Base-by-base conservation (phyloP, 2,888 invertebrate genomes). In the Notodonta dromedarius region DNA sequence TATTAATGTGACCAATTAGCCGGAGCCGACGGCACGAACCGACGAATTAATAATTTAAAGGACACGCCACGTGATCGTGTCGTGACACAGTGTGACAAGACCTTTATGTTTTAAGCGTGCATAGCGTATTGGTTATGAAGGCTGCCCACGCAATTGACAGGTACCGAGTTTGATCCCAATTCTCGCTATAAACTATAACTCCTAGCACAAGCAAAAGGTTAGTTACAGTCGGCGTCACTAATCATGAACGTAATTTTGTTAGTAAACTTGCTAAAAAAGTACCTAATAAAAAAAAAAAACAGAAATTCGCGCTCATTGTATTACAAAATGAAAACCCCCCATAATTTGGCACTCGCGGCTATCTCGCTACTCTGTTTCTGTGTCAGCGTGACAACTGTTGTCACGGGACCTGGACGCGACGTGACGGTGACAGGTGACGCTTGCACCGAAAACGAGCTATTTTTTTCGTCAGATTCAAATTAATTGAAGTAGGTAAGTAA, bases 351-450 rank as follows among this genome's bases (percentile, higher is more conserved):
- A 65, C 56, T 24, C 58, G 68, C 60, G 62, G 69, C 48, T 8
- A 62, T 53, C 56, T 61, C 60, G 60, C 60, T 58, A 62, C 61
- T 58, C 7, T n/a, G 46, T 11, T 42, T 42, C 60, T 74, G 63
- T 72, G 70, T 63, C 72, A 67, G 67, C 71, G 74, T 83, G 85
- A 84, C 85, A 81, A 73, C 69, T 40, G 69, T 77, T 81, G 86
- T 82, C 84, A 82, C 78, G 82, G 56, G 59, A 67, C 50, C 16
- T 6, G 0, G 50, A 16, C 16, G 3, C 72, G 73, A 66, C 62
- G 77, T 76, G 74, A 72, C 66, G 61, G 58, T 63, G 75, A 68
- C 68, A 56, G 64, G 65, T 66, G 71, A 67, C 68, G 65, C 53
- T 71, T 76, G 72, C 73, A 65, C 59, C n/a, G n/a, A 46, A 46